Percentiles rank a stretch among this genome's conserved stretches.
phyloP scores from a whole-genome alignment of 2,888 invertebrate genomes.

The Palloptera scutellata region DNA sequence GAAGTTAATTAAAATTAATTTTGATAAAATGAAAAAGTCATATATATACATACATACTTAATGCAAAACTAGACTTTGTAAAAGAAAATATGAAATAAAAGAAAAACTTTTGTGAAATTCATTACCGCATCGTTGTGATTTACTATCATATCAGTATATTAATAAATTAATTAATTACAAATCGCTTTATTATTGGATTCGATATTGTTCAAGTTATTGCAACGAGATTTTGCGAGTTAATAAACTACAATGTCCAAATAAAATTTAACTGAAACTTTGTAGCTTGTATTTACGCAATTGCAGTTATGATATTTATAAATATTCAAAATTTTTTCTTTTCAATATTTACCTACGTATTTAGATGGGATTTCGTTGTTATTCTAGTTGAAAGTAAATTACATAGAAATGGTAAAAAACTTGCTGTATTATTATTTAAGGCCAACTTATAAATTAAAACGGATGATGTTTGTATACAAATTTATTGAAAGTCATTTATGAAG shows the following conservation, averaged over 20 bases:
- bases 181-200: slow-evolving; percentile 5
- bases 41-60: background rate
- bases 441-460: too few species aligned
- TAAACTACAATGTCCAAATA: background rate
- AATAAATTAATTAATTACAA: background rate
- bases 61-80: background rate
- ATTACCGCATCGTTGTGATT: slow-evolving; percentile 23
- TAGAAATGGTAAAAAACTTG: too few species aligned
- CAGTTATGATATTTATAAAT: too few species aligned
- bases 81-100: background rate
- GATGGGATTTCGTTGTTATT: too few species aligned
- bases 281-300: too few species aligned
- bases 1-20: background rate
- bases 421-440: too few species aligned
- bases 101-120: background rate
- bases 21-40: background rate
- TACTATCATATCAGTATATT: slow-evolving; percentile 21
- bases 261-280: too few species aligned
- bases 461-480: too few species aligned
- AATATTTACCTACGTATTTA: too few species aligned
- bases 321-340: too few species aligned
- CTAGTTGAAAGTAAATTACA: too few species aligned
- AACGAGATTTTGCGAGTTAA: background rate
- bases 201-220: background rate
- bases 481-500: too few species aligned